Conservation (phyloP, 2,113 vertebrate species). For the Notarius quadriscutis region DNA sequence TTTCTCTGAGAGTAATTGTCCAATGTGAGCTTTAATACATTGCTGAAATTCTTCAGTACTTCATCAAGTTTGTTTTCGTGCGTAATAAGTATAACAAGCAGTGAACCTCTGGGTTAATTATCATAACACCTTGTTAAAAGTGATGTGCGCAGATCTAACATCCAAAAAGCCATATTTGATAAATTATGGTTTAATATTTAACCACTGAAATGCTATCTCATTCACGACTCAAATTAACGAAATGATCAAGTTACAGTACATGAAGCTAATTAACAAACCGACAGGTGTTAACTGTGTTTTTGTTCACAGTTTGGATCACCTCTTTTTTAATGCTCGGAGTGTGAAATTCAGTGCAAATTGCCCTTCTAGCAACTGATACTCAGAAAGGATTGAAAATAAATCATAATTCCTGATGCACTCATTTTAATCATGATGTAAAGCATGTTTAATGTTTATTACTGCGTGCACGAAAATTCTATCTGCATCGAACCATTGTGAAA, state of each 20-base stretch:
- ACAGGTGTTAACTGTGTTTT: slow-evolving; percentile 18
- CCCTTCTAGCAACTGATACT: slow-evolving; percentile 12
- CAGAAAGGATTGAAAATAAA: not conserved
- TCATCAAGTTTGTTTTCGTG: not conserved
- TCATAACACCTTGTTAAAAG: not conserved
- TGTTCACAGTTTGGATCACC: slow-evolving; percentile 21
- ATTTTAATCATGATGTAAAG: not conserved
- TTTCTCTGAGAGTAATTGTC: not conserved
- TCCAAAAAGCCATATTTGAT: not conserved
- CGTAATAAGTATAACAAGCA: not conserved
- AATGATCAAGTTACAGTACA: not conserved
- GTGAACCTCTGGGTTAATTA: not conserved
- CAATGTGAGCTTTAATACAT: not conserved
- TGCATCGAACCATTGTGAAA: not conserved
- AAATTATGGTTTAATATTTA: not conserved
- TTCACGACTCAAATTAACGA: not conserved
- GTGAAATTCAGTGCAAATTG: slow-evolving; percentile 29
- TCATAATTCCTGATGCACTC: not conserved
- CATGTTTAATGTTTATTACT: not conserved
- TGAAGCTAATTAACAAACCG: slow-evolving; percentile 19
- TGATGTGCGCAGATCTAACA: not conserved
- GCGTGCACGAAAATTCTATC: not conserved
- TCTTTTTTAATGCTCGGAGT: not conserved
- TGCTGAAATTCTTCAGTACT: not conserved
- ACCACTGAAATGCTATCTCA: not conserved